Conservation (phyloP, 1,140 invertebrate genomes). For the Zaprionus lachaisei region DNA sequence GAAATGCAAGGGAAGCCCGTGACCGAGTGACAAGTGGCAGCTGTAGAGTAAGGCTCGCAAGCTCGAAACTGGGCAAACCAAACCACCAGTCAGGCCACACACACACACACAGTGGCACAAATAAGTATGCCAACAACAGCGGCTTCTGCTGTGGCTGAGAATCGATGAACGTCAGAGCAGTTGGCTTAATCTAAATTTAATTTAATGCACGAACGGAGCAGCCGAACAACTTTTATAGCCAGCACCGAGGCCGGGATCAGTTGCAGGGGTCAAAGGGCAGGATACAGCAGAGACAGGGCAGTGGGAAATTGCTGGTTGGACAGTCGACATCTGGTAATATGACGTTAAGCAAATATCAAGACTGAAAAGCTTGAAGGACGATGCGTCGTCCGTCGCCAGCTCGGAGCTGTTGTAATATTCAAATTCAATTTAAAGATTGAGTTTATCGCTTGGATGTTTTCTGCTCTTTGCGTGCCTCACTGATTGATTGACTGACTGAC, state of each 20-base stretch:
- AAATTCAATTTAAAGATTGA: constrained; percentile 83
- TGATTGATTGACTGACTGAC: constrained; percentile 10
- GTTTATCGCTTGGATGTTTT: constrained; percentile 73
- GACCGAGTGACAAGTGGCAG: constrained; percentile 60
- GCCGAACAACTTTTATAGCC: constrained; percentile 69
- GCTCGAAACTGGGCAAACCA: constrained; percentile 8
- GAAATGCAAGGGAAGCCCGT: constrained; percentile 58
- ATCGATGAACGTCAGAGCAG: constrained; percentile 58
- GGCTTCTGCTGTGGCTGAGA: constrained; percentile 17
- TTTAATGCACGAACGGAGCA: constrained; percentile 80
- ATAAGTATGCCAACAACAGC: constrained; percentile 63
- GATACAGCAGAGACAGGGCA: not conserved
- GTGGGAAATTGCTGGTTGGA: constrained; percentile 14
- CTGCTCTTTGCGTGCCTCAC: constrained; percentile 64
- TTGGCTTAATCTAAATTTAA: constrained; percentile 81
- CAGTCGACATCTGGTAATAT: constrained; percentile 72
- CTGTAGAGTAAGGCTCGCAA: constrained; percentile 13
- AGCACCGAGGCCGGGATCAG: not conserved
- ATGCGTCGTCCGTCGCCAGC: not conserved
- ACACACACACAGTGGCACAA: constrained; percentile 49
- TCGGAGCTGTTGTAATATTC: constrained; percentile 61
- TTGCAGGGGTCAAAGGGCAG: not conserved
- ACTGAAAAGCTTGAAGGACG: constrained; percentile 50
- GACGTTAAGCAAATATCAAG: constrained; percentile 76
- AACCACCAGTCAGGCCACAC: constrained; percentile 23